phyloP scores from a whole-genome alignment of 2,888 invertebrate genomes.

The Micoletzkya japonica region DNA sequence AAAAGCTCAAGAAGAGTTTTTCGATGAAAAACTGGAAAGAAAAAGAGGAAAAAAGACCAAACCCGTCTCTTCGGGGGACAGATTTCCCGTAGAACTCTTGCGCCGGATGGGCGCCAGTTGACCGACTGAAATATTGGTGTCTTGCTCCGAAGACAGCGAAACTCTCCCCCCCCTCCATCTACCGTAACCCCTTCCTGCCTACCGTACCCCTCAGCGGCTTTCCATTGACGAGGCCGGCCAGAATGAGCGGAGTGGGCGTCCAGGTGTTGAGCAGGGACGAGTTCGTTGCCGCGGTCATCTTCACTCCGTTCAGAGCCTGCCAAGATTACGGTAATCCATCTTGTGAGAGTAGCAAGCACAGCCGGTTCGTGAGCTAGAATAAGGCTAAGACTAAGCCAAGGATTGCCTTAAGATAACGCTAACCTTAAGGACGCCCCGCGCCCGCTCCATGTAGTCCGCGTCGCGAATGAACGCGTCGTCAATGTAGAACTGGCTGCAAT shows the following conservation, averaged over 20 bases:
- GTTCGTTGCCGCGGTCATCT: conserved; percentile 65
- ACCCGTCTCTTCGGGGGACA: conserved; percentile 6
- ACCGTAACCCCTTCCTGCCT: neutral
- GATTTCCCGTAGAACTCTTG: conserved; percentile 8
- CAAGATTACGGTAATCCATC: neutral
- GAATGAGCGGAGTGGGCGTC: conserved; percentile 65
- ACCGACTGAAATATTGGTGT: neutral
- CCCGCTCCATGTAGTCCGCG: conserved; percentile 65
- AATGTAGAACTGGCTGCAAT: conserved; percentile 65
- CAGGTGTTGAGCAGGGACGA: conserved; percentile 67
- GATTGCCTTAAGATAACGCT: neutral
- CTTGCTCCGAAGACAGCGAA: neutral
- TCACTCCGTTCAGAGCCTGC: conserved; percentile 26
- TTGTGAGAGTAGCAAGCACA: neutral
- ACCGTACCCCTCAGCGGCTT: conserved; percentile 44
- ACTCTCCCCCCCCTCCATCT: neutral
- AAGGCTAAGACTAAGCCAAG: conserved; percentile 1
- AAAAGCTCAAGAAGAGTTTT: neutral
- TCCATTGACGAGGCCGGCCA: conserved; percentile 63
- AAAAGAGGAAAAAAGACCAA: conserved; percentile 7
- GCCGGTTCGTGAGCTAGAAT: neutral
- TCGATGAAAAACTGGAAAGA: too few species aligned
- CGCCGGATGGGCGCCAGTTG: conserved; percentile 10
- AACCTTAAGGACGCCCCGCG: conserved; percentile 16
- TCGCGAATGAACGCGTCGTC: conserved; percentile 65